Evolutionary conservation across 2,888 invertebrate genomes (phyloP), one percentile per base, ranked within the genome.

Genomic region (Hetaerina titia): DNA sequence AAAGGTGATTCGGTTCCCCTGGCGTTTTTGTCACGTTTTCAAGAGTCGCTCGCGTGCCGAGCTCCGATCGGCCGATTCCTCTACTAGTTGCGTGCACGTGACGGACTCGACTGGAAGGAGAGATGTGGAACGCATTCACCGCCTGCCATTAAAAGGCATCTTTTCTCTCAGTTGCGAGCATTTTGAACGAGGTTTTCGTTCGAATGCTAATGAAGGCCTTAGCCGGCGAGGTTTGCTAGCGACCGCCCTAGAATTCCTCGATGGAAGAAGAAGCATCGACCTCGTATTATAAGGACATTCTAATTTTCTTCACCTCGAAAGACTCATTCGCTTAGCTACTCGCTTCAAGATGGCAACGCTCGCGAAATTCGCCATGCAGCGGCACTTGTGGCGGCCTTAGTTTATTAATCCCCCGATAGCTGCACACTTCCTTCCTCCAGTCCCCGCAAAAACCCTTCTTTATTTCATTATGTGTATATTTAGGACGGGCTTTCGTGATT

Each of bases 241-340:
- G 81, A 25, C 81, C 81, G 81, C 81, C 81, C 81, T 81, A 81
- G 81, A 81, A 81, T 81, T 81, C 31, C 19, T 25, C 25, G 31
- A 31, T 81, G 81, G 81, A 31, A 45, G 45, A 45, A 45, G 45
- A 45, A 81, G 81, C 81, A 81, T 22, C 81, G 81, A 81, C 81
- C 81, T 81, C 81, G 81, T 15, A 81, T 25, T 31, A n/a, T 81
- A 81, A 31, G 81, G 31, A 31, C 81, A 81, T 81, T 81, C 81
- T 81, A 81, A 81, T 81, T 81, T 81, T 81, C 81, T 22, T 81
- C 81, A 81, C 81, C 81, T 81, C 81, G 81, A 31, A 81, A 69
- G 69, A 81, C 81, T 0, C 81, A 13, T 15, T 81, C 81, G 11
- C 81, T 81, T 31, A 15, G 25, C 25, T 11, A 1, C 13, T 81